A percentile compares a stretch with the other conserved stretches of the same genome.
These are phyloP conservation scores for Drosophila suboccidentalis DNA, from an alignment of 2,888 invertebrate species.

Conservation along the genomic window DNA sequence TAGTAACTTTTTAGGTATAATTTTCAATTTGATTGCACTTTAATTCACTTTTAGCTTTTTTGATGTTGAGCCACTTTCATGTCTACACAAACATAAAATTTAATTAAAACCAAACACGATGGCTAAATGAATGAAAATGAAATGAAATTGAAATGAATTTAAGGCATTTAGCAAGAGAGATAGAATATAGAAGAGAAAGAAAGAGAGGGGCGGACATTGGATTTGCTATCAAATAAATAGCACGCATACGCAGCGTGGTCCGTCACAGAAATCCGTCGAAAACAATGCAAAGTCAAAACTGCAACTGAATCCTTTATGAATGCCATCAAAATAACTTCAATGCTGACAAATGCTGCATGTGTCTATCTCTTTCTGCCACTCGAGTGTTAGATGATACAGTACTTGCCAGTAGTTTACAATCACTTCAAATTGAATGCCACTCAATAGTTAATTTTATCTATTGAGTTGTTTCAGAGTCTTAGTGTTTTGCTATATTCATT, in stretches of 20 bases:
- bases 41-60: constrained; percentile 44
- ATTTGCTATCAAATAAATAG: constrained; percentile 22
- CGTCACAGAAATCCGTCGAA: constrained; percentile 9
- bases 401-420: constrained; percentile 2
- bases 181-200: background rate
- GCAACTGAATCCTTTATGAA: constrained; percentile 39
- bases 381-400: constrained; percentile 8
- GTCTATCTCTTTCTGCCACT: background rate
- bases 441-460: too few species aligned
- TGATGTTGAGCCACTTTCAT: constrained; percentile 34
- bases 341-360: constrained; percentile 11
- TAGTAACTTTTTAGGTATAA: constrained; percentile 19
- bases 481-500: background rate
- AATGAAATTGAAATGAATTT: constrained; percentile 15
- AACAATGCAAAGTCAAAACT: constrained; percentile 34
- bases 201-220: background rate
- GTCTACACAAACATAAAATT: constrained; percentile 45
- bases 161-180: background rate
- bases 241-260: constrained; percentile 51
- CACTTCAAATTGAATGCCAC: background rate
- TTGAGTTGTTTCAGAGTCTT: background rate
- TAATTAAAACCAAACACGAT: constrained; percentile 54
- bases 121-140: constrained; percentile 29
- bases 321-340: constrained; percentile 37
- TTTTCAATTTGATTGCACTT: constrained; percentile 46